Evolutionary conservation across 2,113 vertebrate genomes (phyloP), one percentile per base, ranked within the genome.

Genomic region (Phaethornis superciliosus): DNA sequence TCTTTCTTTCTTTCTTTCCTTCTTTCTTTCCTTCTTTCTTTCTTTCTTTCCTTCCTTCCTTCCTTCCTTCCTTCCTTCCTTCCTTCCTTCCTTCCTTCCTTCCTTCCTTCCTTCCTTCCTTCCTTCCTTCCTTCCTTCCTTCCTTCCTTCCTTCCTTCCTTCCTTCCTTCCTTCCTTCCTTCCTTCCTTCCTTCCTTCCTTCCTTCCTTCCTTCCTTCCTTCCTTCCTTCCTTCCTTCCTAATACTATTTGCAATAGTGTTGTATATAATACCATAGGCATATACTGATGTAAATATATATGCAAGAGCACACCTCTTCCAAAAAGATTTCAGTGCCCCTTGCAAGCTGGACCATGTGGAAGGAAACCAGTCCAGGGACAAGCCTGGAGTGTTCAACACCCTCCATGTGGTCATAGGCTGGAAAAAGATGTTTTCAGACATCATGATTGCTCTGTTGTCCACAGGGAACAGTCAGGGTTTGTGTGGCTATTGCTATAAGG

Each of bases 331-430:
- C n/a, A 76, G 33, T 91, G 54, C 6, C 49, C 44, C 12, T 89
- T 60, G 44, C 4, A 13, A 85, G n/a, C 24, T 76, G 44, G 4
- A 2, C 7, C 0, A 0, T 32, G 59, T 2, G 1, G 78, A 60
- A 60, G 14, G 21, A 78, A 87, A 56, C 10, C 40, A 56, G 21
- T 30, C 28, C n/a, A 11, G 20, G 65, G 35, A 52, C 22, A 37
- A 40, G 16, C 54, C 62, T 0, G 0, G 37, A 58, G 40, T 1
- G 9, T 55, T 22, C 4, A 58, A 32, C 28, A 22, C 24, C 28
- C 20, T 83, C 33, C 24, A 12, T 2, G 1, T 8, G 51, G 27
- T 11, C 60, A 75, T 28, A 62, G 52, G n/a, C 11, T 89, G 44
- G 44, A 30, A 60, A 85, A 82, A 60, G 16, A 37, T 44, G 12